Evolutionary conservation across 2,797 vertebrate genomes (phyloP).

Genomic region (Rousettus madagascariensis): DNA sequence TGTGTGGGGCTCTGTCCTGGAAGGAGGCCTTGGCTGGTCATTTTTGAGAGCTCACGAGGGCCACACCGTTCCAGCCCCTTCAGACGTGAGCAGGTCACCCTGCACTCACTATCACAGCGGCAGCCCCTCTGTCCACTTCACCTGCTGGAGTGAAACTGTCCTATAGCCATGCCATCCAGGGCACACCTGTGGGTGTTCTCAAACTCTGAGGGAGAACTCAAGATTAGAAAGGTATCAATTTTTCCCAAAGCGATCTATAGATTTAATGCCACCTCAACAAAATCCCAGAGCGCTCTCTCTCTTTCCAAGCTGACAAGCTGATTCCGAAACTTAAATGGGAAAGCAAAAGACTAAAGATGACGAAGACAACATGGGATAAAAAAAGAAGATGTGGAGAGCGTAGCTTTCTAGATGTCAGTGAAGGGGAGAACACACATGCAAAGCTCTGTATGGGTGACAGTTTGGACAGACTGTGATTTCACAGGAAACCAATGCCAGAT

Average conservation of each 20-base stretch:
- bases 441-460: fast-evolving
- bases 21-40: not conserved
- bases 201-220: not conserved
- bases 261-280: not conserved
- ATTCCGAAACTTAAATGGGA: not conserved
- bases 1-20: not conserved
- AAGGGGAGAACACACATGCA: too few relatives aligned
- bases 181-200: not conserved
- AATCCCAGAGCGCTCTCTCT: not conserved
- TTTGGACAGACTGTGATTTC: not conserved
- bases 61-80: too few relatives aligned
- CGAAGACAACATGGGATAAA: not conserved
- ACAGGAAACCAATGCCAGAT: too few relatives aligned
- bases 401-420: not conserved
- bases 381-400: fast-evolving
- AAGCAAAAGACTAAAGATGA: not conserved
- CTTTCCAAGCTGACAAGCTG: not conserved
- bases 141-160: not conserved
- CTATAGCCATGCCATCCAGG: not conserved
- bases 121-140: not conserved
- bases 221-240: not conserved
- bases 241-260: not conserved
- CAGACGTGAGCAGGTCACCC: not conserved
- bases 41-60: not conserved
- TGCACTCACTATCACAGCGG: not conserved